phyloP scores from a whole-genome alignment of 2,113 vertebrate species.

The Podocnemis expansa region DNA sequence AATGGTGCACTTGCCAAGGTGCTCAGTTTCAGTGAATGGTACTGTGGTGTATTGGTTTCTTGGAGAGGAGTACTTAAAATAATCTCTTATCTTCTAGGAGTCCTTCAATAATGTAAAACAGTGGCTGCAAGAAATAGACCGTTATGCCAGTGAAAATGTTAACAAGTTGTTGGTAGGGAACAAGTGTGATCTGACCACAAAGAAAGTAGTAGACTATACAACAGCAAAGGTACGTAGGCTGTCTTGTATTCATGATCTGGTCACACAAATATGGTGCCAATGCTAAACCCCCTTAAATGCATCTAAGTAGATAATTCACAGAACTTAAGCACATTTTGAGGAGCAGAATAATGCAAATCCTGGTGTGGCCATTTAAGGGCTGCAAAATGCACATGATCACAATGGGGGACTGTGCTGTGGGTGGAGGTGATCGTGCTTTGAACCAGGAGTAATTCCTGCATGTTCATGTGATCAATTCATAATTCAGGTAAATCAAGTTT shows the following conservation, averaged over 20 bases:
- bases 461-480: rapidly evolving
- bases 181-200: constrained; percentile 97
- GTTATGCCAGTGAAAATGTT: constrained; percentile 98
- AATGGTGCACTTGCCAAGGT: neutral
- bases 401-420: neutral
- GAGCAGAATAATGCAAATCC: rapidly evolving
- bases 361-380: rapidly evolving
- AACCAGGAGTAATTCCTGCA: neutral
- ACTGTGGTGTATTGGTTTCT: neutral
- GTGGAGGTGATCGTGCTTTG: neutral
- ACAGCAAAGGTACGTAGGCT: constrained; percentile 88
- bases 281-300: rapidly evolving
- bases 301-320: neutral
- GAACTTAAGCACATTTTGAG: too few species aligned
- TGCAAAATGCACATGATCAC: rapidly evolving
- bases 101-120: constrained; percentile 99
- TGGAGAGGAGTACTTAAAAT: neutral
- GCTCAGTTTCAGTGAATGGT: neutral
- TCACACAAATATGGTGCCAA: neutral
- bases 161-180: constrained; percentile 99
- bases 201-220: constrained; percentile 98
- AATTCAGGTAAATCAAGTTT: rapidly evolving
- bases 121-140: constrained; percentile 99
- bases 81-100: constrained; percentile 81
- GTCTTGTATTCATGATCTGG: neutral